phyloP scores from a whole-genome alignment of 2,113 vertebrate genomes.

The Monopterus albus region DNA sequence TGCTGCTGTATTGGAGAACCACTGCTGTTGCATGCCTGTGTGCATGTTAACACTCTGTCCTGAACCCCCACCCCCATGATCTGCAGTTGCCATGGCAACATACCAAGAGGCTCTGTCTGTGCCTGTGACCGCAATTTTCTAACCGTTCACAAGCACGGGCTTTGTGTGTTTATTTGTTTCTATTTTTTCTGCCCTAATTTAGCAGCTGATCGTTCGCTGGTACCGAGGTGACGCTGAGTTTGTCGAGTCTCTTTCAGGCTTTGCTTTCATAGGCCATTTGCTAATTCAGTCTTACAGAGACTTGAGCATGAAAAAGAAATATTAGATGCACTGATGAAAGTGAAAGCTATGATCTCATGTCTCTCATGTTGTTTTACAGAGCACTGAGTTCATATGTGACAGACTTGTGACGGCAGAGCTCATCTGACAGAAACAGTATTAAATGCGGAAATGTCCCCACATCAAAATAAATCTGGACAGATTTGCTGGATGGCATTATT shows the following conservation, averaged over 20 bases:
- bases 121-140: slow-evolving; percentile 67
- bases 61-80: slow-evolving; percentile 6
- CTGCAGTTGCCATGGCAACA: slow-evolving; percentile 76
- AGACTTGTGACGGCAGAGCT: background rate
- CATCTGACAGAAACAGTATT: background rate
- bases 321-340: background rate
- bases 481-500: background rate
- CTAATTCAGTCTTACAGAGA: background rate
- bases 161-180: slow-evolving; percentile 58
- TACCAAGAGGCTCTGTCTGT: slow-evolving; percentile 70
- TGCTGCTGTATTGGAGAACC: slow-evolving; percentile 19
- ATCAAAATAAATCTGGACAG: background rate
- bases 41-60: slow-evolving; percentile 46
- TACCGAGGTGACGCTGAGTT: slow-evolving; percentile 6
- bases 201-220: slow-evolving; percentile 38
- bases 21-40: background rate
- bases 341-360: background rate
- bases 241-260: background rate
- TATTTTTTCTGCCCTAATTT: slow-evolving; percentile 38
- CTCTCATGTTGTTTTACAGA: background rate
- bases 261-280: background rate
- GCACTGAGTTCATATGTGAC: background rate
- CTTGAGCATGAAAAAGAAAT: background rate
- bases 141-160: slow-evolving; percentile 49
- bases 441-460: background rate